These are phyloP conservation scores for Bibio marci DNA, from an alignment of 2,888 invertebrate genomes.

Conservation along the genomic window DNA sequence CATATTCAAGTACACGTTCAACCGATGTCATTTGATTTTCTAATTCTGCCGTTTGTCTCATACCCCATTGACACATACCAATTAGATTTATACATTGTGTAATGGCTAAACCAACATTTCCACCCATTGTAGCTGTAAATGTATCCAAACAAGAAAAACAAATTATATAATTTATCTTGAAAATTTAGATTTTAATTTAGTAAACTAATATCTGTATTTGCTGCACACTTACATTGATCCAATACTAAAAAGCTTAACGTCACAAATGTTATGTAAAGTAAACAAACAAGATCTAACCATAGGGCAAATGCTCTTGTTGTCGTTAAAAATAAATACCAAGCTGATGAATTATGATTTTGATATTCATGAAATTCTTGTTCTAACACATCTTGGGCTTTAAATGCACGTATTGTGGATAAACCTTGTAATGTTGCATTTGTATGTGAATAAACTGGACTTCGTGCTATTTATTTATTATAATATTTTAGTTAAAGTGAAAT, in stretches of 20 bases:
- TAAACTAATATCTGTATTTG: too few species aligned
- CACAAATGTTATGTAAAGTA: conserved; percentile 68
- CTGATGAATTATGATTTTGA: conserved; percentile 45
- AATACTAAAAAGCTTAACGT: conserved; percentile 68
- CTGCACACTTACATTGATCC: conserved; percentile 25
- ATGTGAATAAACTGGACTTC: conserved; percentile 57
- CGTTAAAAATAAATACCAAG: conserved; percentile 67
- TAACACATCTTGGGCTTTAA: conserved; percentile 39
- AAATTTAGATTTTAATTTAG: too few species aligned
- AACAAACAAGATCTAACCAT: conserved; percentile 78
- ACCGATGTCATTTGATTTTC: conserved; percentile 72
- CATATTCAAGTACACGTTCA: conserved; percentile 69
- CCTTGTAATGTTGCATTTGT: conserved; percentile 53
- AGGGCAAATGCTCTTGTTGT: conserved; percentile 86
- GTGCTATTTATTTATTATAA: too few species aligned
- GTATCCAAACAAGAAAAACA: too few species aligned
- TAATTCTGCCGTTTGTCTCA: conserved; percentile 71
- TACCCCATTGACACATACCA: conserved; percentile 66
- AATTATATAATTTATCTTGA: too few species aligned
- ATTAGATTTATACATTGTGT: conserved; percentile 52
- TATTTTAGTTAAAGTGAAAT: too few species aligned
- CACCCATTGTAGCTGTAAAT: conserved; percentile 31
- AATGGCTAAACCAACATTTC: conserved; percentile 53
- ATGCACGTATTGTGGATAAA: conserved; percentile 52
- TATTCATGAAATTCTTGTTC: conserved; percentile 38